A percentile compares a stretch with the other conserved stretches of the same genome.
Conservation (phyloP, 2,888 invertebrate genomes). For the Mimas tiliae region DNA sequence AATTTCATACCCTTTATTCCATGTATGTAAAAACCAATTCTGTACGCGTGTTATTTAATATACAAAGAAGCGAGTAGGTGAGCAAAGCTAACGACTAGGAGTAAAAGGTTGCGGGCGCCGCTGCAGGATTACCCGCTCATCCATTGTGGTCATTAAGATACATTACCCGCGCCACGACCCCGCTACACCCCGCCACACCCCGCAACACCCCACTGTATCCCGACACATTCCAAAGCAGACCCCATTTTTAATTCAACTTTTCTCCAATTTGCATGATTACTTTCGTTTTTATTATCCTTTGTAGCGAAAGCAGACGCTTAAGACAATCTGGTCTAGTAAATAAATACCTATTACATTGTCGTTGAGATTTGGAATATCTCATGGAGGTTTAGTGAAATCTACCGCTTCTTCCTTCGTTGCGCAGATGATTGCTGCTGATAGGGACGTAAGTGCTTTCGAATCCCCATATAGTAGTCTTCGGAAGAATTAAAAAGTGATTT, state of each 20-base stretch:
- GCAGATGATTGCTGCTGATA: not conserved
- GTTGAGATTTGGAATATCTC: not conserved
- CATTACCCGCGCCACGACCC: constrained; percentile 63
- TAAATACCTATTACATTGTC: constrained; percentile 9
- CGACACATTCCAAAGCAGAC: constrained; percentile 47
- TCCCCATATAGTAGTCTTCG: not conserved
- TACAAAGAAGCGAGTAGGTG: constrained; percentile 20
- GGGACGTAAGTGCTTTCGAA: not conserved
- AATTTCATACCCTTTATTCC: constrained; percentile 10
- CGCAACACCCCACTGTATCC: constrained; percentile 39
- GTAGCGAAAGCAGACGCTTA: constrained; percentile 9
- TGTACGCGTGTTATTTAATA: constrained; percentile 4
- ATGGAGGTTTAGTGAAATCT: constrained; percentile 1
- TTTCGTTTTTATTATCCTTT: constrained; percentile 81
- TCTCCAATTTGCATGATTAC: constrained; percentile 85
- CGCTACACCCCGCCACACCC: constrained; percentile 35
- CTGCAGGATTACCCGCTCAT: constrained; percentile 75
- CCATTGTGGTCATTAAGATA: constrained; percentile 84
- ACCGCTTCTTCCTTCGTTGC: not conserved
- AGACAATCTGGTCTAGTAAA: constrained; percentile 19
- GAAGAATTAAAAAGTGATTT: not conserved
- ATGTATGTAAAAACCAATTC: not conserved
- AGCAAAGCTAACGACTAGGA: constrained; percentile 32
- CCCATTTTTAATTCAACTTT: constrained; percentile 84
- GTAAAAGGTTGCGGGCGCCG: constrained; percentile 67